Base-by-base conservation (phyloP, 1,140 invertebrate genomes). In the Zophobas atratus region DNA sequence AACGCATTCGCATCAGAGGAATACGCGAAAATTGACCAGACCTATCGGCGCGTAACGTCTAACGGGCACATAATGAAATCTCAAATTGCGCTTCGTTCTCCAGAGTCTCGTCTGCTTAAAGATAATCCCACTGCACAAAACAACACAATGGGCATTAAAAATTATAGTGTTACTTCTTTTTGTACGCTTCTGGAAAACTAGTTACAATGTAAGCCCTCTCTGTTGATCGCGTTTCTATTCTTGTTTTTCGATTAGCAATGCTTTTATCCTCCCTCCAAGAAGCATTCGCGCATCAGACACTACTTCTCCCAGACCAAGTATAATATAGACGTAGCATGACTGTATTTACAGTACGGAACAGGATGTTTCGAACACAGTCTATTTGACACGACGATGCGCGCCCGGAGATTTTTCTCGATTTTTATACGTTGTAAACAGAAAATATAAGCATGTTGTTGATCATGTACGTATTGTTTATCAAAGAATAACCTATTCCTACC, bases 111-210 rank as follows among this genome's bases (percentile, higher is more conserved):
- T 56, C 55, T 57, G 49, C 56, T 46, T 56, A 57, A 56, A 53
- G 49, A 73, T 73, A 56, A 49, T 53, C 35, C 38, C 51, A 38
- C 46, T 73, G 46, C 32, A 73, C 38, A 73, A 38, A 73, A 75
- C 72, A 75, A 60, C 49, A 74, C 49, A 75, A 75, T 60, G 38
- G 53, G 56, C 53, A 55, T 75, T 75, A 57, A 43, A 75, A 75
- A 75, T 75, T 57, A 75, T 75, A 60, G 72, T 60, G 41, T 8
- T 73, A 60, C 38, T 56, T 75, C 72, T 75, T 57, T 75, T 75
- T 75, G 38, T 60, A 55, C 56, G 41, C 60, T 75, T 41, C 35
- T 32, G 39, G 38, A 75, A 75, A 75, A 75, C 53, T 75, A 75
- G 72, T 75, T 75, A 43, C 53, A 75, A 56, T 39, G 48, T 46